Evolutionary conservation across 2,888 invertebrate genomes (phyloP).

Genomic region (Platerodrilus igneus): DNA sequence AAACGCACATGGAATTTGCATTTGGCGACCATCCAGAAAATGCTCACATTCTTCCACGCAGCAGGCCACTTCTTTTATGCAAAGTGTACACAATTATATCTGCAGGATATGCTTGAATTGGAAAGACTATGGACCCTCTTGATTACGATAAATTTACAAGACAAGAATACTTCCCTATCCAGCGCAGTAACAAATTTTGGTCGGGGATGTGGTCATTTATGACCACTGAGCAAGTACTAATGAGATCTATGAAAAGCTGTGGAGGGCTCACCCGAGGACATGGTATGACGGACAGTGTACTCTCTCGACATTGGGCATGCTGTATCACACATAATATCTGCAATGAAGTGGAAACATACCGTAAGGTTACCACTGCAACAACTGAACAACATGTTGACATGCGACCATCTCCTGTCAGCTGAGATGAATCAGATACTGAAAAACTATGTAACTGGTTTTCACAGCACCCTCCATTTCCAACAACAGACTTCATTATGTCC

Average conservation of each 20-base stretch:
- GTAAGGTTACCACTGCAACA: constrained; percentile 8
- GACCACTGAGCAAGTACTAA: too few species aligned
- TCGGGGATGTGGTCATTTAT: too few species aligned
- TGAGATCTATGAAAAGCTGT: constrained; percentile 1
- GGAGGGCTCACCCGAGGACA: constrained; percentile 1
- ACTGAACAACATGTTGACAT: constrained; percentile 15
- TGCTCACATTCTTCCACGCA: too few species aligned
- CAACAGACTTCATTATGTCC: constrained; percentile 9
- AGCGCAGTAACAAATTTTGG: too few species aligned
- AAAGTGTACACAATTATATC: too few species aligned
- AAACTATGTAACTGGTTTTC: constrained; percentile 10
- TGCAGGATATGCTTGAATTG: too few species aligned
- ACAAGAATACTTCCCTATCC: too few species aligned
- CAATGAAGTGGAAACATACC: constrained; percentile 1
- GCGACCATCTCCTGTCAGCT: constrained; percentile 10
- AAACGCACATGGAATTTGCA: too few species aligned
- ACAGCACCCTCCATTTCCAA: constrained; percentile 17
- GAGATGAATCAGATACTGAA: constrained; percentile 10
- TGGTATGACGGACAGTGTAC: constrained; percentile 1
- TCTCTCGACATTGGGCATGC: constrained; percentile 1
- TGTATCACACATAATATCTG: constrained; percentile 3
- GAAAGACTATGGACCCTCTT: too few species aligned
- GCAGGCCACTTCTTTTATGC: too few species aligned
- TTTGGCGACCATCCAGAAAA: too few species aligned
- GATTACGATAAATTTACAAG: too few species aligned